Evolutionary conservation across 2,113 vertebrate genomes (phyloP).

Genomic region (Calyptommatus sinebrachiatus): DNA sequence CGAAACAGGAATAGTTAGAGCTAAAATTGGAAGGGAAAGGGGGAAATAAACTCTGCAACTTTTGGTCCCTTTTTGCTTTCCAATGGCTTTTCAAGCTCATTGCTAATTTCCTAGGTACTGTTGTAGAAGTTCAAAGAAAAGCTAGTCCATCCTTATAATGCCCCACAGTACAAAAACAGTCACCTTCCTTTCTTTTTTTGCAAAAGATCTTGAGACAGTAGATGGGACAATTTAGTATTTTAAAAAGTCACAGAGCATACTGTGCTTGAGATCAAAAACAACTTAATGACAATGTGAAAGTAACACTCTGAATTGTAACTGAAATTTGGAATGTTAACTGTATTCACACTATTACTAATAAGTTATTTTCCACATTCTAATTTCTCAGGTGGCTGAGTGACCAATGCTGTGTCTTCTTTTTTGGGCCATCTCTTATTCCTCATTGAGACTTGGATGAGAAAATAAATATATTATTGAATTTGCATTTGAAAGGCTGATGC

Average conservation of each 20-base stretch:
- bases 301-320: background rate
- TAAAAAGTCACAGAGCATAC: background rate
- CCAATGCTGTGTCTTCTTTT: constrained; percentile 26
- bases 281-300: background rate
- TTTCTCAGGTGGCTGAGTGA: background rate
- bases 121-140: no score
- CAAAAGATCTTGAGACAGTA: background rate
- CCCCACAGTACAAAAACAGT: no score
- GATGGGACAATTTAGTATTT: background rate
- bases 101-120: no score
- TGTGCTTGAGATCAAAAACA: background rate
- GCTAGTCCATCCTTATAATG: no score
- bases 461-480: background rate
- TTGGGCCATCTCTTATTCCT: background rate
- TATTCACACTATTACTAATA: background rate
- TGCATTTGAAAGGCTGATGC: background rate
- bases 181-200: background rate
- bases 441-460: background rate
- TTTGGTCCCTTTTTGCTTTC: no score
- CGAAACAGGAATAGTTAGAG: no score
- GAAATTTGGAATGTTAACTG: background rate
- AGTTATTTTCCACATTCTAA: background rate
- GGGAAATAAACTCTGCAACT: no score
- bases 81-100: no score
- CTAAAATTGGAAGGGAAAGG: no score